Base-by-base conservation (phyloP, 2,113 vertebrate species). In the Labrus mixtus region DNA sequence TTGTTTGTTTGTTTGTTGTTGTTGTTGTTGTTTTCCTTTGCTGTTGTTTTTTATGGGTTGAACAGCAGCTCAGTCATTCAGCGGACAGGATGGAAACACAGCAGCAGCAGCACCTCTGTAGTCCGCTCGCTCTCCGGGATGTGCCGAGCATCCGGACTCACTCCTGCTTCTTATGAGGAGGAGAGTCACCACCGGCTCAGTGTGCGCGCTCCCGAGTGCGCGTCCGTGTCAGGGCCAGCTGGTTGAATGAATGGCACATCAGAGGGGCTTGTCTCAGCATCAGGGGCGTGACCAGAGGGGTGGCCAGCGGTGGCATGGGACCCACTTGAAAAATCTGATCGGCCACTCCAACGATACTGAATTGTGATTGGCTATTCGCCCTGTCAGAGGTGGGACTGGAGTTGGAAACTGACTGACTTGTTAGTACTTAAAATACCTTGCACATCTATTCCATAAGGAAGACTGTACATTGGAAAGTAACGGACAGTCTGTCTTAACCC, bases 121-220 rank as follows among this genome's bases (percentile, higher is more conserved):
- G 61, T 91, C 76, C 81, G 77, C 73, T 81, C 81, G 77, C 73
- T 81, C 84, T 51, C 63, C 29, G 74, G 76, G 79, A 85, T 89
- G 88, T 80, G 87, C 46, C 8, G 81, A 74, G 74, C 81, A 81
- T 66, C 82, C 78, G 71, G 86, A 84, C 74, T 10, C 53, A 55
- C 79, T 77, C 68, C 77, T 66, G 67, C 66, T 75, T 63, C 76
- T 88, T 86, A 89, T 62, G 73, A 69, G 70, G 80, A 84, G 75
- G 63, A 78, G 79, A 85, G 79, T 61, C 74, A 46, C 75, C 53
- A 48, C 73, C 41, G 78, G 72, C 81, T 88, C 51, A 19, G 39
- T 17, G 78, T n/a, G 89, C 91, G 87, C 90, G 90, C 85, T 22
- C 74, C 73, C 79, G 74, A 43, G 50, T 20, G 87, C 87, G 79